These are phyloP conservation scores for Phalacrocorax carbo DNA, from an alignment of 2,113 vertebrate species.

Conservation along the genomic window DNA sequence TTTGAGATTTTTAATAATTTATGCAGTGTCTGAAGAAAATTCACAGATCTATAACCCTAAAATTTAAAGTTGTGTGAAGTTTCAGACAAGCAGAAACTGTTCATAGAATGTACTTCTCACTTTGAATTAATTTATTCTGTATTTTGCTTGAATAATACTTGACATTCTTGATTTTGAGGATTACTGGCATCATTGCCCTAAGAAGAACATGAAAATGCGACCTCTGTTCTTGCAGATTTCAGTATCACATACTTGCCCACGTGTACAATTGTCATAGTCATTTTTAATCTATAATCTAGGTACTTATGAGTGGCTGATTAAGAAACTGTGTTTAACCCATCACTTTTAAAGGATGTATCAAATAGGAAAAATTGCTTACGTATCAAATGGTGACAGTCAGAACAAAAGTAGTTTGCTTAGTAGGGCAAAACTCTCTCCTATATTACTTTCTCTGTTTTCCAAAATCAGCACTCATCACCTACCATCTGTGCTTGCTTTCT, in stretches of 20 bases:
- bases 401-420: not conserved
- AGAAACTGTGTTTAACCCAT: not conserved
- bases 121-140: not conserved
- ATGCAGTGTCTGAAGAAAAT: not conserved
- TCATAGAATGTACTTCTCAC: not conserved
- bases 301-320: not conserved
- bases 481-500: conserved; percentile 48
- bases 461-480: conserved; percentile 30
- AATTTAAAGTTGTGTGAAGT: not conserved
- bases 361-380: not conserved
- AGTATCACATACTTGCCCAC: not conserved
- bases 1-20: not conserved
- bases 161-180: not conserved
- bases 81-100: not conserved
- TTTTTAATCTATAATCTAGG: not conserved
- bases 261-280: not conserved
- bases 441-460: not conserved
- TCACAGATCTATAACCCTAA: not conserved
- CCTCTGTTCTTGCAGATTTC: not conserved
- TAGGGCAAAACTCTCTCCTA: not conserved
- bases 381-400: not conserved
- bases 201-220: not conserved
- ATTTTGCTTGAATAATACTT: not conserved
- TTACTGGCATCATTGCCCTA: not conserved
- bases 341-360: not conserved